phyloP scores from a whole-genome alignment of 2,797 vertebrate species.

The Alauda arvensis region DNA sequence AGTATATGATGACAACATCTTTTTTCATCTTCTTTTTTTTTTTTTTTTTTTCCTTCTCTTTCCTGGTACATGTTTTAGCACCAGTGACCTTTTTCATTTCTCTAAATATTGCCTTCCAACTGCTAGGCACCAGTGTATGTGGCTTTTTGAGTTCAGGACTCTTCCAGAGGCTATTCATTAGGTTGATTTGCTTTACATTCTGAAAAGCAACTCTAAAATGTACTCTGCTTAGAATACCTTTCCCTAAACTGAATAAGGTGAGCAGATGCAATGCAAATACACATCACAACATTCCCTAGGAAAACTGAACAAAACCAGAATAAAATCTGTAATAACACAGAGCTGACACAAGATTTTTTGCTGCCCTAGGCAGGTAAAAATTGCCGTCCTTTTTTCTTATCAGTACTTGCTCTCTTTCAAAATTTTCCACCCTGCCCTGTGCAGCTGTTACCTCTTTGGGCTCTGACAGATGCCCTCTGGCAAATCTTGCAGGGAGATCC shows the following conservation, averaged over 20 bases:
- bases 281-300: background rate
- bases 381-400: slow-evolving; percentile 3
- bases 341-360: slow-evolving; percentile 12
- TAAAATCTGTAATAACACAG: slow-evolving; percentile 7
- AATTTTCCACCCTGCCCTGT: slow-evolving; percentile 14
- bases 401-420: background rate
- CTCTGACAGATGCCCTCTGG: background rate
- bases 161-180: background rate
- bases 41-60: background rate
- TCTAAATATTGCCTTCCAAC: background rate
- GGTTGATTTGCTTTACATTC: background rate
- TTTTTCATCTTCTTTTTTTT: too few relatives aligned
- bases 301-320: slow-evolving; percentile 5
- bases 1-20: background rate
- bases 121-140: background rate
- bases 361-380: slow-evolving; percentile 16
- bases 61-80: background rate
- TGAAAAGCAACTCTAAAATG: slow-evolving; percentile 9
- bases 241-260: background rate
- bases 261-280: background rate
- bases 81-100: background rate
- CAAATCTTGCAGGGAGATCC: background rate
- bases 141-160: background rate
- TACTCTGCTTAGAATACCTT: background rate
- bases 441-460: slow-evolving; percentile 13